These are phyloP conservation scores for Ceratina japonica DNA, from an alignment of 1,140 invertebrate species.

Conservation along the genomic window DNA sequence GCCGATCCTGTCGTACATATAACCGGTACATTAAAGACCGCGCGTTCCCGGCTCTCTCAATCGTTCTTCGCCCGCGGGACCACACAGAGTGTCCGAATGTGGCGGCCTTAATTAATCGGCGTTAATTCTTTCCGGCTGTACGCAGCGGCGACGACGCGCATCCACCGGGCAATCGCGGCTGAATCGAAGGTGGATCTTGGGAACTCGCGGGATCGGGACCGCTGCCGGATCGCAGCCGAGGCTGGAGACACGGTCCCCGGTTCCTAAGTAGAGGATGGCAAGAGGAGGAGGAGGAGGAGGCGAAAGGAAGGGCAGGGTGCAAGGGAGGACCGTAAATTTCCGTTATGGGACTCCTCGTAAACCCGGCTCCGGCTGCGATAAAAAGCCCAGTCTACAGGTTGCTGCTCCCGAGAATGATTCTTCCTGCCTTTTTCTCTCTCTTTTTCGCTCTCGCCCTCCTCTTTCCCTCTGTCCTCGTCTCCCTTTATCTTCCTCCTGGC, in stretches of 20 bases:
- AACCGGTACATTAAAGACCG: conserved; percentile 41
- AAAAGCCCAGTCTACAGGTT: conserved; percentile 66
- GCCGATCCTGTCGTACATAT: conserved; percentile 38
- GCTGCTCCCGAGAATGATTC: conserved; percentile 62
- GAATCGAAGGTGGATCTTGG: conserved; percentile 30
- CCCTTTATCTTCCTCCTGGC: neutral
- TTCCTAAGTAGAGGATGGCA: neutral
- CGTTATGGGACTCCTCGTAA: conserved; percentile 68
- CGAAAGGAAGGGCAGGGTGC: conserved; percentile 41
- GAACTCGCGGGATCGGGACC: conserved; percentile 23
- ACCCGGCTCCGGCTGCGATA: conserved; percentile 66
- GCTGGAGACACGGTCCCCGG: neutral
- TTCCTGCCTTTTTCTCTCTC: conserved; percentile 33
- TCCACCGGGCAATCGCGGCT: conserved; percentile 30
- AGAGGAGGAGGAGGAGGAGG: neutral
- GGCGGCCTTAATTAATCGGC: conserved; percentile 58
- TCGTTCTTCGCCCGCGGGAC: conserved; percentile 34
- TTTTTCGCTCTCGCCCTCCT: conserved; percentile 10
- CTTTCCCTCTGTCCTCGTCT: neutral
- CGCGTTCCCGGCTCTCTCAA: conserved; percentile 11
- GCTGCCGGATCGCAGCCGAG: too few relatives aligned
- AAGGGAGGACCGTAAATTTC: conserved; percentile 64
- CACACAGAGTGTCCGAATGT: conserved; percentile 53
- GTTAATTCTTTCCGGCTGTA: conserved; percentile 54
- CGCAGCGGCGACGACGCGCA: neutral